Evolutionary conservation across 1,140 invertebrate genomes (phyloP), one percentile per base, ranked within the genome.

Genomic region (Drosophila sproati): DNA sequence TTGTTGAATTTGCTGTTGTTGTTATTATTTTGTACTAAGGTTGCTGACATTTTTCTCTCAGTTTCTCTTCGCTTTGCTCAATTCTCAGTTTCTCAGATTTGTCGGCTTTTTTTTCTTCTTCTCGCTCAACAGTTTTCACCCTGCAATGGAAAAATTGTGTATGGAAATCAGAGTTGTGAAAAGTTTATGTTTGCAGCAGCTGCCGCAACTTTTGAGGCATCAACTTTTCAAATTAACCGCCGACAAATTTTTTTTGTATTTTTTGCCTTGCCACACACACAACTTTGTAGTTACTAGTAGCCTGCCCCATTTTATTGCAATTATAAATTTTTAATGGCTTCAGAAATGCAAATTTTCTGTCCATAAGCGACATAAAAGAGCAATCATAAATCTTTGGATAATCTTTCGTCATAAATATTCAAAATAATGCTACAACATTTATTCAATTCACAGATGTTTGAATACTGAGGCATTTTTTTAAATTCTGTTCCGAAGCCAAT

Each of bases 241-340:
- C 43, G 31, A 48, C 41, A 73, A 73, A 8, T 54, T 73, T 73
- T 41, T 31, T 50, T 7, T 7, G 29, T 60, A 28, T 8, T 41
- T 34, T 35, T 35, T 3, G 31, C 45, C 59, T 35, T 41, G 4
- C 29, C 56, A 20, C 12, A 51, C 37, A 41, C 55, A 20, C 29
- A 41, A 48, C 41, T 60, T 68, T 54, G 47, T 45, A 54, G 57
- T 62, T 48, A 62, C 57, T 55, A 59, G 28, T 4, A 31, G 32
- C 29, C 56, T 54, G 71, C 50, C 68, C 69, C 83, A 88, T 87
- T 77, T 88, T 80, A 72, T 73, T 78, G 56, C 80, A 80, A 80
- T 88, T 80, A 89, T 63, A 73, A 70, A 78, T 80, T 89, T 80
- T 88, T 80, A 88, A 88, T 78, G 62, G 73, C 77, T 70, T 83